A percentile compares a stretch with the other conserved stretches of the same genome.
phyloP scores from a whole-genome alignment of 1,140 invertebrate species.

The Drosophila suzukii region DNA sequence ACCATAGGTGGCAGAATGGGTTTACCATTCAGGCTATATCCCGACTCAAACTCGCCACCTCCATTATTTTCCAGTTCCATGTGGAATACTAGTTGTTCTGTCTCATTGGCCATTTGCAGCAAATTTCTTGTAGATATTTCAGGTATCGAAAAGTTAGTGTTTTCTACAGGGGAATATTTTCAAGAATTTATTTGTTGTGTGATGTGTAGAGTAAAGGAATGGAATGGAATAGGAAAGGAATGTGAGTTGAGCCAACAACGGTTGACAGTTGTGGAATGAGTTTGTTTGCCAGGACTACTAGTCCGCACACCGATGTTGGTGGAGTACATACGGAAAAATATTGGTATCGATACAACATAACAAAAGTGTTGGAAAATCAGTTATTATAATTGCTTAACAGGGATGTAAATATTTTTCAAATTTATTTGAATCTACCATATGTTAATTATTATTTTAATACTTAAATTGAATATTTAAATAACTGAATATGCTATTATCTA shows the following conservation, averaged over 20 bases:
- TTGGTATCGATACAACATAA: no score
- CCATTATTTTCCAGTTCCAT: background rate
- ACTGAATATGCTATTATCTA: no score
- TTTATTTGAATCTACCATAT: no score
- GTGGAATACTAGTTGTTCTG: background rate
- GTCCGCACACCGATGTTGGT: background rate
- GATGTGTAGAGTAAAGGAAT: conserved; percentile 24
- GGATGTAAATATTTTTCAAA: no score
- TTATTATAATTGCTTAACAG: no score
- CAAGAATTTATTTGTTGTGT: conserved; percentile 26
- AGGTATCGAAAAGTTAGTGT: conserved; percentile 20
- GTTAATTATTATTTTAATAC: no score
- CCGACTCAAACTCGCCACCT: conserved; percentile 18
- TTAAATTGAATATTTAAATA: no score
- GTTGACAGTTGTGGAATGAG: conserved; percentile 13
- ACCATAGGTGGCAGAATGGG: conserved; percentile 59
- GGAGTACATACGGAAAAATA: background rate
- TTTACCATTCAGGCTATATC: conserved; percentile 21
- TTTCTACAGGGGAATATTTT: conserved; percentile 18
- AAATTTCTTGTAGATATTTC: conserved; percentile 30
- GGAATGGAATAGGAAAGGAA: conserved; percentile 14
- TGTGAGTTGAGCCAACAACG: conserved; percentile 6
- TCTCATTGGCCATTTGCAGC: conserved; percentile 31
- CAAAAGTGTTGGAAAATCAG: no score
- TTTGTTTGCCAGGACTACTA: conserved; percentile 16